Base-by-base conservation (phyloP, 2,888 invertebrate genomes). In the Gerris lacustris region DNA sequence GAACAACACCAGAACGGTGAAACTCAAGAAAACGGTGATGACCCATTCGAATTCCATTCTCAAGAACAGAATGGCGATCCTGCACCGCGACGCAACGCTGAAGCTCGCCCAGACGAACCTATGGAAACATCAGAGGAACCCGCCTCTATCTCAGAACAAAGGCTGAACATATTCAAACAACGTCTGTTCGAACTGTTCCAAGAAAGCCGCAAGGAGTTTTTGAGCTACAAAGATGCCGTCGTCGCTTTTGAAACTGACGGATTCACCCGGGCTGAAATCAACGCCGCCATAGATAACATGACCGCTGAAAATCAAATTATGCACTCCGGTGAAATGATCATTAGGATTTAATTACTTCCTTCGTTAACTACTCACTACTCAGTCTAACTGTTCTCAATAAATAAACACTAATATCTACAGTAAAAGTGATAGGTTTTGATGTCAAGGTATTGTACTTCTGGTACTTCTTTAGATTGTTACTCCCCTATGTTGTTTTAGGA, bases 221-320 rank as follows among this genome's bases (percentile, higher is more conserved):
- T 96, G 4, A 82, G 88, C 0, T 78, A 94, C 45, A 79, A 82
- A 0, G 85, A 86, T 70, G 85, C 96, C 69, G 83, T 83, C 7
- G 82, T 86, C 15, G 15, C 11, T 55, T 55, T 55, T 5, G 55
- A 55, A 55, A 55, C 9, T 72, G 83, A 85, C 69, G 81, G 83
- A 0, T 93, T 90, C 79, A 82, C 84, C 0, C 78, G 83, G 2
- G 84, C 81, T 0, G 96, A 97, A 83, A 83, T 96, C 6, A 81
- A 84, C 66, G 88, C 90, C 0, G 96, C 95, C 4, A 82, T 97
- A 11, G 83, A 86, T 11, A 84, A 84, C 73, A 94, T 97, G 95
- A 89, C 90, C 5, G 88, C 89, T 62, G 93, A 91, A 75, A 96
- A 96, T 82, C 92, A 94, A 79, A 86, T 96, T 72, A 96, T 97